Conservation (phyloP, 2,113 vertebrate species). For the Anas platyrhynchos region DNA sequence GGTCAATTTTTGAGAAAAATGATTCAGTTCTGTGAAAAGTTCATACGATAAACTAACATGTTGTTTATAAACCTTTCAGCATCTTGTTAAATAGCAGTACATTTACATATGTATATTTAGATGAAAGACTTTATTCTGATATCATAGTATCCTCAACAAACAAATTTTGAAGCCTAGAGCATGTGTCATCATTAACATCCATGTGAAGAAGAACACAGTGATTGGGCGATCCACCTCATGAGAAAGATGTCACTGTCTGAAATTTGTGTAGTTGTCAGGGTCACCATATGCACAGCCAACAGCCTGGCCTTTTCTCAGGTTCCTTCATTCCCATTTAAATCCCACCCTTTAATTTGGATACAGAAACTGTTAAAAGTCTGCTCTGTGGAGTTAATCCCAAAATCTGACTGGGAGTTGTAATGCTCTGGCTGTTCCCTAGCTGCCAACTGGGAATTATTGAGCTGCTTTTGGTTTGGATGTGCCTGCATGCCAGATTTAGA, state of each 20-base stretch:
- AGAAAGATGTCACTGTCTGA: not conserved
- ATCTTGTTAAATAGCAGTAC: not conserved
- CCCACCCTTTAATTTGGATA: not conserved
- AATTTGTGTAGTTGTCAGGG: not conserved
- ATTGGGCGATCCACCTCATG: not conserved
- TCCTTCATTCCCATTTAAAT: not conserved
- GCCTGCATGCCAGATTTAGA: not conserved
- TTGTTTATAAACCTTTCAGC: not conserved
- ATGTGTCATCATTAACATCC: not conserved
- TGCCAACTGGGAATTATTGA: not conserved
- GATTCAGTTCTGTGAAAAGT: not conserved
- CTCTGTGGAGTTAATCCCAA: not conserved
- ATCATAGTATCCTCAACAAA: not conserved
- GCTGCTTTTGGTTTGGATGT: not conserved
- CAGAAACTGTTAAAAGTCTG: not conserved
- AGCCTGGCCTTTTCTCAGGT: not conserved
- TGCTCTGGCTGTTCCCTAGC: not conserved
- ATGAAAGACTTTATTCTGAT: not conserved
- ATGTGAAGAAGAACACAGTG: not conserved
- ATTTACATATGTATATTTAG: not conserved
- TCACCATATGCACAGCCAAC: not conserved
- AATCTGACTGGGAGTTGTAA: not conserved
- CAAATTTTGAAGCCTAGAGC: not conserved
- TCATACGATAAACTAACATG: not conserved
- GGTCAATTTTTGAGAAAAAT: not conserved